Conservation (phyloP, 2,888 invertebrate species). For the Thera britannica region DNA sequence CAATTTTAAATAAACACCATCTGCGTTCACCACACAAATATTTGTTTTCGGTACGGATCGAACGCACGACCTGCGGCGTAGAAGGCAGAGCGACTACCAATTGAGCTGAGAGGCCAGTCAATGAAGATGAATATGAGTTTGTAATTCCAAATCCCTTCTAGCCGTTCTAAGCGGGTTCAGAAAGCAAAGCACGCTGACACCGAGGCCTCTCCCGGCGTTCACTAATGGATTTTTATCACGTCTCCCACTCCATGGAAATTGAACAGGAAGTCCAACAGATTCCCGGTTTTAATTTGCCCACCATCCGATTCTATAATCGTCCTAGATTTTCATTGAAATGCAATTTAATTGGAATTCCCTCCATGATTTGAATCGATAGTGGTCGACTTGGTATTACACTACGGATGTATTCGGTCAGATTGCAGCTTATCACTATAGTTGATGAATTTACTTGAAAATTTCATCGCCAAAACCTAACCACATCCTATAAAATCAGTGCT, state of each 20-base stretch:
- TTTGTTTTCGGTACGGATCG: no score
- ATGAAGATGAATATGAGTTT: no score
- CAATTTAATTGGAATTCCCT: conserved; percentile 79
- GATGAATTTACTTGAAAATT: not conserved
- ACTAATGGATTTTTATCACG: conserved; percentile 80
- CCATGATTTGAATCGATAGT: conserved; percentile 65
- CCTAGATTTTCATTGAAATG: conserved; percentile 78
- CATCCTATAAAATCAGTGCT: no score
- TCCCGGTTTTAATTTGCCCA: conserved; percentile 78
- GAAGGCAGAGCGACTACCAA: no score
- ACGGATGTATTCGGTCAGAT: conserved; percentile 28
- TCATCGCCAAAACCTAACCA: not conserved
- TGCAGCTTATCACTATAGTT: conserved; percentile 8
- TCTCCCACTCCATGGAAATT: conserved; percentile 73
- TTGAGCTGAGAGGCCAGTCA: no score
- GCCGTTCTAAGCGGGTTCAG: conserved; percentile 34
- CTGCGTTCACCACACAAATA: no score
- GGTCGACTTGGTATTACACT: conserved; percentile 47
- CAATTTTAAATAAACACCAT: no score
- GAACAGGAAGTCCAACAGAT: conserved; percentile 74
- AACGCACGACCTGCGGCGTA: no score
- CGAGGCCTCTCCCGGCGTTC: conserved; percentile 61
- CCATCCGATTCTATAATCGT: conserved; percentile 77
- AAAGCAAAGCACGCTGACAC: conserved; percentile 59
- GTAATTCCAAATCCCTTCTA: conserved; percentile 17